Evolutionary conservation across 2,797 vertebrate species (phyloP), one percentile per base, ranked within the genome.

Genomic region (Esox masquinongy): DNA sequence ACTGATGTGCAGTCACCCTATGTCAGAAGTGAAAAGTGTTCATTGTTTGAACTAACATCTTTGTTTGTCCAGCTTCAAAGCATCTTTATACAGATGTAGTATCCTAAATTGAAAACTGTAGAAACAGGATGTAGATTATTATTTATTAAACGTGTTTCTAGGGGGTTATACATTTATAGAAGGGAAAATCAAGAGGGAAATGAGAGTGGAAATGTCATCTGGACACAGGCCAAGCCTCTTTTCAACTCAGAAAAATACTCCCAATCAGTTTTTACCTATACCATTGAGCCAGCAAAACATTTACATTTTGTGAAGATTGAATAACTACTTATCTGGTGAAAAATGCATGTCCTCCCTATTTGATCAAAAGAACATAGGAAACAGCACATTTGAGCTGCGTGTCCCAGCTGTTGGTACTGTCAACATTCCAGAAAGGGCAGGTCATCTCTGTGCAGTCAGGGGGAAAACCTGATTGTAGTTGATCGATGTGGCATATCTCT

Each of bases 351-450:
- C 71, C 36, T 43, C 16, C 36, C 12, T 77, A 80, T 70, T 78
- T 76, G 29, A 51, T n/a, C 16, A 74, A 72, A 70, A 22, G 64
- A 73, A 66, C 47, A 68, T 71, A 69, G 71, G 51, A 72, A 82
- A 74, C 64, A 70, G 61, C 76, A 36, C 29, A 47, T 51, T 59
- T 31, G 39, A 80, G 29, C 61, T 68, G 68, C 29, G 29, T 72
- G 61, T 80, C 73, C 69, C 39, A 82, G 51, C 76, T 77, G 79
- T 80, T 78, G 61, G 79, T 80, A 64, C 51, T 75, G 73, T 74
- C 76, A 76, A 76, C 11, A 63, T 53, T 74, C 78, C 64, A 68
- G 8, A 12, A 47, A 74, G 68, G 14, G 67, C 51, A 74, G 26
- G 36, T 74, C 73, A 70, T 75, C 49, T 77, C 17, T 64, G 31